Percentiles rank a stretch among this genome's conserved stretches.
Conservation (phyloP, 2,888 invertebrate species). For the Julus scandinavius region DNA sequence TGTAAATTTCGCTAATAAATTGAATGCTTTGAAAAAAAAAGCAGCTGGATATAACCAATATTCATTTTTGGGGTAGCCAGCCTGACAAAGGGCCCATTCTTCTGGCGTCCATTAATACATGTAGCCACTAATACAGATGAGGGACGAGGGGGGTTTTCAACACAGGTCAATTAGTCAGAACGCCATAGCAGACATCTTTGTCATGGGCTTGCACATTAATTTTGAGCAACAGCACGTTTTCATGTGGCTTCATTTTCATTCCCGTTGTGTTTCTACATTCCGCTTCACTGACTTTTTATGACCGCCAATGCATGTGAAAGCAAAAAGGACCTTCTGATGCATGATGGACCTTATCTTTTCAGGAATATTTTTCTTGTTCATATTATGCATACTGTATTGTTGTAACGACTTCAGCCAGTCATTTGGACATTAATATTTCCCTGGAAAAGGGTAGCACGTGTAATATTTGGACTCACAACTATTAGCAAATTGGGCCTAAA, state of each 20-base stretch:
- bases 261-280: neutral
- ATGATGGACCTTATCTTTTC: conserved; percentile 12
- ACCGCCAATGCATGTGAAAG: neutral
- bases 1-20: conserved; percentile 36
- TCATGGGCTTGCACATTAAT: neutral
- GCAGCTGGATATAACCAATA: conserved; percentile 45
- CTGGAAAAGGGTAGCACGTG: neutral
- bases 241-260: neutral
- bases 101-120: conserved; percentile 7
- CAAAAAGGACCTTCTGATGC: conserved; percentile 29
- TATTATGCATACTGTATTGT: neutral
- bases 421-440: neutral
- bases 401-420: neutral
- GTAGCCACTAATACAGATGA: conserved; percentile 32
- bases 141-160: conserved; percentile 22
- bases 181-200: conserved; percentile 37
- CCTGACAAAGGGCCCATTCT: neutral
- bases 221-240: conserved; percentile 7
- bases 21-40: conserved; percentile 40
- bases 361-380: neutral
- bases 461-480: conserved; percentile 15
- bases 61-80: conserved; percentile 19
- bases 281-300: neutral
- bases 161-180: conserved; percentile 13
- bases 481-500: neutral